Percentiles rank a stretch among this genome's conserved stretches.
Evolutionary conservation across 1,140 invertebrate species (phyloP).

Genomic region (Himalopsyche phryganea): DNA sequence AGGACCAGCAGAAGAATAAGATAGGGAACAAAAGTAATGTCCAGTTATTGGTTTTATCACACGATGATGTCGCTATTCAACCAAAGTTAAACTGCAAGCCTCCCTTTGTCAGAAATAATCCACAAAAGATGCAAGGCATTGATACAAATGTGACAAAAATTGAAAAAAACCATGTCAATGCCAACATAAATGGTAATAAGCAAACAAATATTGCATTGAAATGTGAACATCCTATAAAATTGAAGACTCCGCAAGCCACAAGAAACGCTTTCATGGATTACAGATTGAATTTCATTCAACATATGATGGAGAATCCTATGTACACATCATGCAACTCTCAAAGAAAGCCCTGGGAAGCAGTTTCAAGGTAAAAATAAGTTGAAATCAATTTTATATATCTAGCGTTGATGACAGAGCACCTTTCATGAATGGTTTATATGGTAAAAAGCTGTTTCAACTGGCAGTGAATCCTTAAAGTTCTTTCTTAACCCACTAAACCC

Average conservation of each 20-base stretch:
- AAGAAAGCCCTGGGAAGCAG: conserved; percentile 44
- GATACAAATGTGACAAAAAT: no score
- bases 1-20: no score
- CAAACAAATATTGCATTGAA: no score
- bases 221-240: conserved; percentile 29
- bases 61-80: conserved; percentile 2
- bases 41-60: conserved; percentile 4
- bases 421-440: no score
- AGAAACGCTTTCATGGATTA: conserved; percentile 38
- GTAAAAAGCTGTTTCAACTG: no score
- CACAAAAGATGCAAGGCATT: conserved; percentile 30
- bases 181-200: no score
- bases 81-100: not conserved
- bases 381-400: no score
- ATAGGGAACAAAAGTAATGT: not conserved
- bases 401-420: no score
- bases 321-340: conserved; percentile 42
- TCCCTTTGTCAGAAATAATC: not conserved
- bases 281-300: conserved; percentile 43
- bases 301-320: conserved; percentile 45
- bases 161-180: no score
- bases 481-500: no score
- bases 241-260: conserved; percentile 37
- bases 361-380: conserved; percentile 44
- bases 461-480: no score